Conservation (phyloP, 1,140 invertebrate species). For the Nephila pilipes region DNA sequence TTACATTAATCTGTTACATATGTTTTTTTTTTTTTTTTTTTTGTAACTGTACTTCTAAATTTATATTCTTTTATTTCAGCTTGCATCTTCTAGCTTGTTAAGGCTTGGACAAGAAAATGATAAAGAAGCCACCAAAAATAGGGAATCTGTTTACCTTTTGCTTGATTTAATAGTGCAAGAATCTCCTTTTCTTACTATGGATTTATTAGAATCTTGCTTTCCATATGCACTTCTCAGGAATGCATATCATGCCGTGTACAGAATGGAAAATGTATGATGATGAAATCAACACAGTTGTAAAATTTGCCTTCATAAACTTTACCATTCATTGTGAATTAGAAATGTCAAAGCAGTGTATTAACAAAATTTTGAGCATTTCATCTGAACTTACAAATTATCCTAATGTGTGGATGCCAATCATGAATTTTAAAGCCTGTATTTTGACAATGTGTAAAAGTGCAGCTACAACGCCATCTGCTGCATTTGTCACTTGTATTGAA, state of each 20-base stretch:
- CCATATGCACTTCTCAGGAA: conserved; percentile 98
- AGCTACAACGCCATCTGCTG: conserved; percentile 1
- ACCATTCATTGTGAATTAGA: conserved; percentile 1
- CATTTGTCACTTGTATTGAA: conserved; percentile 9
- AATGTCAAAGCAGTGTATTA: background rate
- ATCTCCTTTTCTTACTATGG: conserved; percentile 98
- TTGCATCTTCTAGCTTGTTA: conserved; percentile 96
- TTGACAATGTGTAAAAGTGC: conserved; percentile 46
- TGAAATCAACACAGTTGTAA: background rate
- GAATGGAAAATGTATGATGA: conserved; percentile 72
- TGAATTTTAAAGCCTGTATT: conserved; percentile 20
- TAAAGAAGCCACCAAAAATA: conserved; percentile 94
- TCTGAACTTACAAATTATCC: background rate
- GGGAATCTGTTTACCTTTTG: conserved; percentile 97
- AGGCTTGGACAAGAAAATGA: conserved; percentile 96
- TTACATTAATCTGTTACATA: no score
- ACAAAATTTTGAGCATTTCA: background rate
- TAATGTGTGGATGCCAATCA: conserved; percentile 23
- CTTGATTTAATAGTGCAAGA: conserved; percentile 97
- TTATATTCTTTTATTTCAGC: conserved; percentile 80
- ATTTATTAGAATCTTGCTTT: conserved; percentile 98
- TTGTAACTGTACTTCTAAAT: background rate
- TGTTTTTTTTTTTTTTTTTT: background rate
- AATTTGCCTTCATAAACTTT: conserved; percentile 27
- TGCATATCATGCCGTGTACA: conserved; percentile 97